Percentiles rank a stretch among this genome's conserved stretches.
These are phyloP conservation scores for Cepaea nemoralis DNA, from an alignment of 1,140 invertebrate genomes.

Conservation along the genomic window DNA sequence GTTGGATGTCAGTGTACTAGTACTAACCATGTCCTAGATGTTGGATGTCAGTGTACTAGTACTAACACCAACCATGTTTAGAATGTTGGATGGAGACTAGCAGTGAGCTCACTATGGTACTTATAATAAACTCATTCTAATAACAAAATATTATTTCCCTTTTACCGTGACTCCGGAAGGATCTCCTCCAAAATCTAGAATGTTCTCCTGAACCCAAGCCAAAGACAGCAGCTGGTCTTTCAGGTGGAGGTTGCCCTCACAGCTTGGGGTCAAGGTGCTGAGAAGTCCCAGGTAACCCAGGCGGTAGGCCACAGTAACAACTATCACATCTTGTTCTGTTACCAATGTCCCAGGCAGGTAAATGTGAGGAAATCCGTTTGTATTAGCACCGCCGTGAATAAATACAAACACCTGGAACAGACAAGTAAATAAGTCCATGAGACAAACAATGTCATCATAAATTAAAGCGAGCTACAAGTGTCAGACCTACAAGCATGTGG, in stretches of 20 bases:
- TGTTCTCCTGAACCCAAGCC: constrained; percentile 81
- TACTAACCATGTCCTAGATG: too few relatives aligned
- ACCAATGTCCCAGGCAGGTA: constrained; percentile 86
- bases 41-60: too few relatives aligned
- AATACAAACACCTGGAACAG: constrained; percentile 88
- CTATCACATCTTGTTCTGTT: constrained; percentile 82
- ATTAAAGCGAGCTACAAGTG: too few relatives aligned
- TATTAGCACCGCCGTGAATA: constrained; percentile 96
- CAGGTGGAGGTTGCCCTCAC: constrained; percentile 64
- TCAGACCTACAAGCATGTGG: too few relatives aligned
- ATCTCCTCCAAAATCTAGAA: constrained; percentile 79
- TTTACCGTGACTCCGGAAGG: constrained; percentile 73
- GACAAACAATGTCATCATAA: too few relatives aligned
- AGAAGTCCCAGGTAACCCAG: constrained; percentile 79
- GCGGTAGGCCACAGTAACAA: constrained; percentile 83
- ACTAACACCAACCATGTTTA: too few relatives aligned
- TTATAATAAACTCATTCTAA: too few relatives aligned
- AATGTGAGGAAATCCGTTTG: constrained; percentile 86
- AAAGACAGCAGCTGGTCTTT: constrained; percentile 81
- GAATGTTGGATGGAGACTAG: too few relatives aligned
- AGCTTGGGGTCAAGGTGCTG: constrained; percentile 76
- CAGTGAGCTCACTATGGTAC: too few relatives aligned
- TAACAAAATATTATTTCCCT: too few relatives aligned
- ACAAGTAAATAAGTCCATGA: too few relatives aligned
- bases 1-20: too few relatives aligned